phyloP scores from a whole-genome alignment of 2,888 invertebrate species.

The Cremastobaeus sp. region DNA sequence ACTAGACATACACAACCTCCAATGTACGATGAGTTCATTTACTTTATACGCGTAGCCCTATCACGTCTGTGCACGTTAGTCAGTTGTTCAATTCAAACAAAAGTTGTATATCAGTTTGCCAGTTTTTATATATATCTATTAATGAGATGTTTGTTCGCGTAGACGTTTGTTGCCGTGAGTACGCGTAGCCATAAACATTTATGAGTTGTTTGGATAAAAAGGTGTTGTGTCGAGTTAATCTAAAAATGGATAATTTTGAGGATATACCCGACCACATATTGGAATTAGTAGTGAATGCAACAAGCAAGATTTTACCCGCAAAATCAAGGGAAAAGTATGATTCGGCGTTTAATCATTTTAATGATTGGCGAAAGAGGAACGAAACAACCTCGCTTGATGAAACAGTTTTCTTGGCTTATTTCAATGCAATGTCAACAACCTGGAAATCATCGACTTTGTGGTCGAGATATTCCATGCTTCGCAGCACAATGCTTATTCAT shows the following conservation, averaged over 20 bases:
- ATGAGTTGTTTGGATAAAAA: too few relatives aligned
- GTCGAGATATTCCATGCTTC: slow-evolving; percentile 9
- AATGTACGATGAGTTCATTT: too few relatives aligned
- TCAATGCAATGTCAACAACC: background rate
- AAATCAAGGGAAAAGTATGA: slow-evolving; percentile 3
- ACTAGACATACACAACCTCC: background rate
- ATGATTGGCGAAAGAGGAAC: background rate
- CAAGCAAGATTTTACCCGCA: background rate
- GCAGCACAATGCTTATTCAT: slow-evolving; percentile 3
- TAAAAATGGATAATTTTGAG: background rate
- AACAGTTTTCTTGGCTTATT: background rate
- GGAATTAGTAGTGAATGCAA: slow-evolving; percentile 7
- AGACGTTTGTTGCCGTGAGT: too few relatives aligned
- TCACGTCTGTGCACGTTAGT: too few relatives aligned
- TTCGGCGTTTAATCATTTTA: background rate
- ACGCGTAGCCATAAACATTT: background rate
- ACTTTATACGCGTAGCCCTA: too few relatives aligned
- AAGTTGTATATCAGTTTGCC: too few relatives aligned
- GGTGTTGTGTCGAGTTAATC: too few relatives aligned
- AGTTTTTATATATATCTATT: too few relatives aligned
- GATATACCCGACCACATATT: slow-evolving; percentile 5
- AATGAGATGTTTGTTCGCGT: too few relatives aligned
- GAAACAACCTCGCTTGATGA: background rate
- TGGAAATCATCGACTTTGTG: slow-evolving; percentile 5
- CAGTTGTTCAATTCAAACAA: too few relatives aligned